Evolutionary conservation across 2,888 invertebrate genomes (phyloP).

Genomic region (Plebejus melissa): DNA sequence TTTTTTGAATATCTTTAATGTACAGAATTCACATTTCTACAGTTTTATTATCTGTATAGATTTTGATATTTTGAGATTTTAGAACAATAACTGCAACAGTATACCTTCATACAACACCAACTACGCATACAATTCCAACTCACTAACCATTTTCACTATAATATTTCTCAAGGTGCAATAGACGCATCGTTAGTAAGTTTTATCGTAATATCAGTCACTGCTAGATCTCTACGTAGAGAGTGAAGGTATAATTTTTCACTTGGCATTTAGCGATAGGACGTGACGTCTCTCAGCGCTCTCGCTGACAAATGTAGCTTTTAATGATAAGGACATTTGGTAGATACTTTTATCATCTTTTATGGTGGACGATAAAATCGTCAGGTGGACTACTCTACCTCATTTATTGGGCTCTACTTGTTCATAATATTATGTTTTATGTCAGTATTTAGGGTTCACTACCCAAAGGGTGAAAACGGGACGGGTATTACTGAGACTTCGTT

Average conservation of each 20-base stretch:
- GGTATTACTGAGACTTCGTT: too few species aligned
- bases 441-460: too few species aligned
- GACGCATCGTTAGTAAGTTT: constrained; percentile 5
- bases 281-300: neutral
- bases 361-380: neutral
- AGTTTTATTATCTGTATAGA: too few species aligned
- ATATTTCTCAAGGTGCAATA: neutral
- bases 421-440: neutral
- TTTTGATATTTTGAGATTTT: too few species aligned
- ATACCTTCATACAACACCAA: too few species aligned
- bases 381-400: neutral
- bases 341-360: neutral
- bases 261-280: constrained; percentile 19
- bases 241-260: constrained; percentile 15
- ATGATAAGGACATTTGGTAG: constrained; percentile 18
- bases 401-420: neutral
- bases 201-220: constrained; percentile 10
- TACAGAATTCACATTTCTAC: too few species aligned
- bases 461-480: too few species aligned
- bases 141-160: neutral
- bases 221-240: neutral
- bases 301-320: constrained; percentile 20
- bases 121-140: neutral
- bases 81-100: too few species aligned
- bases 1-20: too few species aligned